Evolutionary conservation across 2,888 invertebrate species (phyloP).

Genomic region (Tortricodes alternella): DNA sequence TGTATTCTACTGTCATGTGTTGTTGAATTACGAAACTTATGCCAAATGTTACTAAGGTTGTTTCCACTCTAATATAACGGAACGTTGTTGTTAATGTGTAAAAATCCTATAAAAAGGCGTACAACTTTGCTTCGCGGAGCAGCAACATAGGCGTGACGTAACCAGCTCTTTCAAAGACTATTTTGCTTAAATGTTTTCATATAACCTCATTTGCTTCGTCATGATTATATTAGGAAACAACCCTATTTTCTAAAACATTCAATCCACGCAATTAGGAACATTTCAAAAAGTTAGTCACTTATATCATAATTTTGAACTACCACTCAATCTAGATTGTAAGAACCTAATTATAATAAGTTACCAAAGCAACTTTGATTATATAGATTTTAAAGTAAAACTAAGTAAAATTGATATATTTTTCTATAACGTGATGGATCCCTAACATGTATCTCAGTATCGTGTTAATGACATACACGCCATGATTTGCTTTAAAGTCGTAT

Average conservation of each 20-base stretch:
- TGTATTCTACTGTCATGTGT: background rate
- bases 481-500: constrained; percentile 63
- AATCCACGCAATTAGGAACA: background rate
- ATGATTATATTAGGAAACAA: background rate
- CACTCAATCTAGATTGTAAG: constrained; percentile 51
- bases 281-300: too few species aligned
- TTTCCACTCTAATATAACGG: too few species aligned
- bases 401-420: constrained; percentile 65
- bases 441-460: constrained; percentile 41
- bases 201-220: background rate
- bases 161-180: too few species aligned
- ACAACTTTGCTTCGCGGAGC: too few species aligned
- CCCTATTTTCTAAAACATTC: too few species aligned
- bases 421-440: constrained; percentile 54
- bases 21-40: background rate
- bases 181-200: background rate
- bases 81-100: too few species aligned
- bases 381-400: constrained; percentile 45
- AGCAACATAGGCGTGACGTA: too few species aligned
- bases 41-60: background rate
- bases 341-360: constrained; percentile 67
- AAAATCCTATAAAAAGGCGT: too few species aligned
- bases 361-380: constrained; percentile 75
- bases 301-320: constrained; percentile 39
- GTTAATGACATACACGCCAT: constrained; percentile 49